These are phyloP conservation scores for Forpus xanthops DNA, from an alignment of 2,797 vertebrate species.

Conservation along the genomic window DNA sequence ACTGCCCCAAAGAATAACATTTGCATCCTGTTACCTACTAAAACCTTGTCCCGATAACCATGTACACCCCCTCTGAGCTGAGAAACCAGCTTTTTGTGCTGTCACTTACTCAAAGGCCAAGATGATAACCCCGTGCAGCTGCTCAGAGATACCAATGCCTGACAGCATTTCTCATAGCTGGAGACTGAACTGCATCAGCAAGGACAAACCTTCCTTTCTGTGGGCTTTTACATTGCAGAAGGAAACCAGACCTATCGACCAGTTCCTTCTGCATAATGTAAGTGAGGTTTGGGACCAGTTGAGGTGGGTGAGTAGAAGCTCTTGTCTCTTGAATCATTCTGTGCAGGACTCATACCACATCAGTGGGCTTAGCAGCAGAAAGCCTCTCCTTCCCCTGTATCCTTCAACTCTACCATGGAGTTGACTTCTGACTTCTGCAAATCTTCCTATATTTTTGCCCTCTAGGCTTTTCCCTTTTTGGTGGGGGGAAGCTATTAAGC, in stretches of 20 bases:
- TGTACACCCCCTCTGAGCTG: not conserved
- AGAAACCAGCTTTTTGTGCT: not conserved
- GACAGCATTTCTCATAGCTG: not conserved
- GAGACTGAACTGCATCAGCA: not conserved
- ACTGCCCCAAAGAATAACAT: not conserved
- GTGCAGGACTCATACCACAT: not conserved
- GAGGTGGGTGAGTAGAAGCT: not conserved
- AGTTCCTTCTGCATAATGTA: not conserved
- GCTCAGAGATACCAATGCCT: not conserved
- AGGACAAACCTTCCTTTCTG: not conserved
- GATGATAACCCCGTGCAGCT: fast-evolving
- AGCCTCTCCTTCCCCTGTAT: not conserved
- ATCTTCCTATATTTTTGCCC: not conserved
- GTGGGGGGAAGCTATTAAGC: fast-evolving
- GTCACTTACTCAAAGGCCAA: not conserved
- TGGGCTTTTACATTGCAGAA: not conserved
- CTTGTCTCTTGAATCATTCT: not conserved
- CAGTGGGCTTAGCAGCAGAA: not conserved
- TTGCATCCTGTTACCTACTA: not conserved
- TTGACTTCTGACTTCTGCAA: not conserved
- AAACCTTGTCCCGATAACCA: not conserved
- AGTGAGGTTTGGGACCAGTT: not conserved
- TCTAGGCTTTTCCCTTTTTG: not conserved
- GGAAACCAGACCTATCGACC: not conserved
- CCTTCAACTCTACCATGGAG: not conserved